These are phyloP conservation scores for Terrapene triunguis DNA, from an alignment of 2,113 vertebrate species.

Conservation along the genomic window DNA sequence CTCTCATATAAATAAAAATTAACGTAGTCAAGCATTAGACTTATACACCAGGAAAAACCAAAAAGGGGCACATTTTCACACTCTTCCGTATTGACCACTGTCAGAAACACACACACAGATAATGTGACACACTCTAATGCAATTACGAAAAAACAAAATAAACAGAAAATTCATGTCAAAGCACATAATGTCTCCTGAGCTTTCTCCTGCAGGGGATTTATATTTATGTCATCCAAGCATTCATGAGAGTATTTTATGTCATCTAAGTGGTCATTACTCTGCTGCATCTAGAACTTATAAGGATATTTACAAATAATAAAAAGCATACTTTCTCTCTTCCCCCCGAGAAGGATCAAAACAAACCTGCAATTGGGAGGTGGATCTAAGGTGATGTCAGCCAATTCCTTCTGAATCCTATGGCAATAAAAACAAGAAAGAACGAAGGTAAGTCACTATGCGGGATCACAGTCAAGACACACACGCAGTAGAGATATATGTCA, in stretches of 20 bases:
- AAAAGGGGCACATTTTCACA: slow-evolving; percentile 53
- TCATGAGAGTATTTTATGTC: not conserved
- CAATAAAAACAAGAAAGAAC: slow-evolving; percentile 53
- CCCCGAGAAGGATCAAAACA: not conserved
- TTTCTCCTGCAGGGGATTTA: not conserved
- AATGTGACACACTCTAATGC: not conserved
- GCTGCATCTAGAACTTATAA: not conserved
- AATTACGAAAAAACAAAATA: slow-evolving; percentile 18
- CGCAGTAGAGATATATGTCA: not conserved
- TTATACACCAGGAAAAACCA: slow-evolving; percentile 52
- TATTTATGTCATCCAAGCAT: not conserved
- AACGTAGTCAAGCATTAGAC: slow-evolving; percentile 49
- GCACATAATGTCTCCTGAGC: not conserved
- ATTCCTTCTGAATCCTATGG: slow-evolving; percentile 96
- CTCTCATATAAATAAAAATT: slow-evolving; percentile 47
- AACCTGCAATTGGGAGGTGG: slow-evolving; percentile 98
- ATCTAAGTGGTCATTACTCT: not conserved
- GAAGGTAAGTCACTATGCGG: slow-evolving; percentile 51
- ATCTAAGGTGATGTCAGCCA: slow-evolving; percentile 97
- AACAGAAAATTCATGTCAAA: not conserved
- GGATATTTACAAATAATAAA: not conserved
- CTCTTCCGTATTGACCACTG: not conserved
- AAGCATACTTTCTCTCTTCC: not conserved
- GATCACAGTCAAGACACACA: not conserved
- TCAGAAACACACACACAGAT: not conserved